Evolutionary conservation across 2,797 vertebrate species (phyloP), one percentile per base, ranked within the genome.

Genomic region (Catostomus latipinnis): DNA sequence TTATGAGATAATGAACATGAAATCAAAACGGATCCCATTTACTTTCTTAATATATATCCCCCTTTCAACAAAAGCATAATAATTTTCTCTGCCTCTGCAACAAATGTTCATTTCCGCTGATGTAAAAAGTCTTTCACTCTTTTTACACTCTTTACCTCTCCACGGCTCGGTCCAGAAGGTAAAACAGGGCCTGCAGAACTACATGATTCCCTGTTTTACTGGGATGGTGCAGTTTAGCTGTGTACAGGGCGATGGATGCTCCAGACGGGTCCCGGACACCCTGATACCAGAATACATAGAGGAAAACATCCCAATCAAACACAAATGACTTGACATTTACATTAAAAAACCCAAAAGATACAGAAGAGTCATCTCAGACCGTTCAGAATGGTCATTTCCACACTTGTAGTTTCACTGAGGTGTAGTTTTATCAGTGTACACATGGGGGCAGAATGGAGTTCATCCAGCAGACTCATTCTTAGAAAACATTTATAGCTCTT

Each of bases 181-280:
- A 99, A 91, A 99, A 98, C 80, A 99, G 94, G 0, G 98, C 97
- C 91, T 99, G 97, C n/a, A 99, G 96, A 67, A 99, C 97, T 82
- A 98, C 96, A 0, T 99, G 97, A 86, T 98, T 98, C 69, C 96
- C 94, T 0, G 96, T 97, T 90, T 97, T 97, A 89, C 96, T 97
- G 60, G 98, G 98, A 81, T 98, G 96, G 86, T 99, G 98, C 73
- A 99, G 90, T 86, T 97, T 98, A 84, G 98, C 98, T 0, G 97
- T 99, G 91, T 98, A 99, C 83, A 99, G 93, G 76, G 97, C 98
- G 0, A 99, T 98, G 75, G 98, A 98, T 54, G 97, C 97, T 66
- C 97, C 97, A 0, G 97, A 93, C 1, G 97, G 97, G 87, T 99
- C 98, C 22, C 97, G 92, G 4, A 92, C 96, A 11, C 95, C 97